Conservation (phyloP, 2,797 vertebrate species). For the Hephaestus fuliginosus region DNA sequence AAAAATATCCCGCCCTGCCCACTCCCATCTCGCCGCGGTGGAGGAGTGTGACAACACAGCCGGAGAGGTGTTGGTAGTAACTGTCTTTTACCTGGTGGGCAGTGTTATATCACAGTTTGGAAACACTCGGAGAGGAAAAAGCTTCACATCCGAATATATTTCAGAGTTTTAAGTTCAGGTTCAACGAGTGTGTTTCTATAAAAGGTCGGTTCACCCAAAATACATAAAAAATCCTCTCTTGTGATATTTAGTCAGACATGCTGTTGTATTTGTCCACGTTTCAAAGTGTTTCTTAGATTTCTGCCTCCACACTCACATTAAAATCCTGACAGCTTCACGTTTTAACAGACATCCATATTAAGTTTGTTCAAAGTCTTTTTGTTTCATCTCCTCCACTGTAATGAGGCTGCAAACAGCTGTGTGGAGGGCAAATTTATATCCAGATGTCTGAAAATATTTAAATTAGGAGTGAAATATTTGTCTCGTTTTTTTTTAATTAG, state of each 20-base stretch:
- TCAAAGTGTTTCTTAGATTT: background rate
- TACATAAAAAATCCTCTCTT: background rate
- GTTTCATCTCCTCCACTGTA: background rate
- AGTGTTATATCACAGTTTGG: slow-evolving; percentile 38
- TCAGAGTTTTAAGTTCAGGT: background rate
- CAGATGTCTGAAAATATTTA: background rate
- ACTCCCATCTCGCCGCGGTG: slow-evolving; percentile 29
- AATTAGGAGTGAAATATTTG: background rate
- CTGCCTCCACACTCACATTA: no score
- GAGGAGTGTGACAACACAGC: slow-evolving; percentile 56
- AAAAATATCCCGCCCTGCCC: slow-evolving; percentile 53
- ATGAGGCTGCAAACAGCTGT: background rate
- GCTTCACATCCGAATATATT: background rate
- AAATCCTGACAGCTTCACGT: no score
- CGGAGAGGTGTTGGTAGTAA: slow-evolving; percentile 50
- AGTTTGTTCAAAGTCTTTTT: no score
- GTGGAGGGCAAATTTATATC: background rate
- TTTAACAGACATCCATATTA: no score
- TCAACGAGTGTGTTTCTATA: background rate
- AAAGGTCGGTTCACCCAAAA: slow-evolving; percentile 16
- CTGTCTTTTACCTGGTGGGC: slow-evolving; percentile 58
- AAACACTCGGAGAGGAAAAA: background rate
- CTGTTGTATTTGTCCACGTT: background rate
- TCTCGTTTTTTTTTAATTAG: no score
- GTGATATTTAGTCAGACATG: background rate